phyloP scores from a whole-genome alignment of 2,888 invertebrate species.

The Drosophila affinis region DNA sequence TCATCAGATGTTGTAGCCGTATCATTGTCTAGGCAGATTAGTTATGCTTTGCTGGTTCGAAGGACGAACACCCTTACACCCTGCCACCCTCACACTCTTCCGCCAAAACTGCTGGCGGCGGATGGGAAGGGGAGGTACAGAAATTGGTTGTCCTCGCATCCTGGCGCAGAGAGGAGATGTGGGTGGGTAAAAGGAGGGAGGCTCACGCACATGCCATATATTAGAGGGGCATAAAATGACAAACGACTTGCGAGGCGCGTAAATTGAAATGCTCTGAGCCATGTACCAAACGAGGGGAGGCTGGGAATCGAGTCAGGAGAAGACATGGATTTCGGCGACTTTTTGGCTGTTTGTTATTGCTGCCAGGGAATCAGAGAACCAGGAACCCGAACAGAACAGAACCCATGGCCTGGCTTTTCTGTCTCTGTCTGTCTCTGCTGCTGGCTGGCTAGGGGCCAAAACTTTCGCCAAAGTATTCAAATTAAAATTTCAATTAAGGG shows the following conservation, averaged over 20 bases:
- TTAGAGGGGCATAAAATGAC: constrained; percentile 75
- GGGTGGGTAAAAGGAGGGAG: background rate
- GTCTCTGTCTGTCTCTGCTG: constrained; percentile 7
- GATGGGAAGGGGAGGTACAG: background rate
- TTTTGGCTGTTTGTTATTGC: constrained; percentile 67
- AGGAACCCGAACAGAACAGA: background rate
- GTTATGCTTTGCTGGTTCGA: constrained; percentile 66
- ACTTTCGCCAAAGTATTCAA: constrained; percentile 79
- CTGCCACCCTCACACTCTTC: background rate
- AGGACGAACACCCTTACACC: constrained; percentile 6
- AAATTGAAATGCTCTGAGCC: constrained; percentile 77
- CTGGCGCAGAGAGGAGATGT: constrained; percentile 35
- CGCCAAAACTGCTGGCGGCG: background rate
- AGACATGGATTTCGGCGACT: constrained; percentile 55
- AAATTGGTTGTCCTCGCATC: constrained; percentile 38
- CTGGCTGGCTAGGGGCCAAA: constrained; percentile 65
- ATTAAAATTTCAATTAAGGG: constrained; percentile 80
- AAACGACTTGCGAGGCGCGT: constrained; percentile 75
- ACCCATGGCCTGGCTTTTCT: constrained; percentile 13
- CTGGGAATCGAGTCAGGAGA: constrained; percentile 12
- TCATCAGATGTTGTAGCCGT: constrained; percentile 61
- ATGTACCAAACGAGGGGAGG: constrained; percentile 43
- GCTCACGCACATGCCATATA: constrained; percentile 73
- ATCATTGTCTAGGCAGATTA: constrained; percentile 74
- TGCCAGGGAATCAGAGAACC: constrained; percentile 26